Evolutionary conservation across 2,113 vertebrate genomes (phyloP), one percentile per base, ranked within the genome.

Genomic region (Oenanthe oenanthe): DNA sequence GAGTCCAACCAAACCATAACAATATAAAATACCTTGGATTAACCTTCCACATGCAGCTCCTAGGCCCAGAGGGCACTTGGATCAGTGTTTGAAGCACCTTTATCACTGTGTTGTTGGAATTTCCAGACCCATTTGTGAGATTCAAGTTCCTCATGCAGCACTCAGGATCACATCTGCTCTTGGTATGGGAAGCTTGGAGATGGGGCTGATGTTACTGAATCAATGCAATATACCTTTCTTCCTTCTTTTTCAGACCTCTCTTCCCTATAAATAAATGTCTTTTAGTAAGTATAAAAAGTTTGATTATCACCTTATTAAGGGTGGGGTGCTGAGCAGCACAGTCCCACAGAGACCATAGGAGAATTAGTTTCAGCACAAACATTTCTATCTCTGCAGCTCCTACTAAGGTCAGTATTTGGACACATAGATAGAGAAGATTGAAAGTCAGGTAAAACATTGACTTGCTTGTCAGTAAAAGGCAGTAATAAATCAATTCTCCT

Each of bases 91-190:
- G 73, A 50, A 61, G 15, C 29, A 4, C 43, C 15, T 40, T 8
- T 56, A 22, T 47, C 2, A 0, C 18, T 47, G 29, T 34, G 13
- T 14, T n/a, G 19, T 8, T 72, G 16, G 26, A 75, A 31, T 50
- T 79, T 57, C 22, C 14, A 38, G 28, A 80, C 42, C 28, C 19
- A 3, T 32, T 79, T 61, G 62, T 70, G 61, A 38, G 13, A 20
- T n/a, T 63, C 4, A 18, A 40, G 5, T 36, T 66, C 26, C 22
- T 8, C 1, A 0, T 13, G 4, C 3, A 42, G 5, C 9, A 4
- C 9, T 22, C 18, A n/a, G 25, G 36, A 18, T 28, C 0, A 0
- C 1, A 1, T 26, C 61, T 45, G 2, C 18, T 31, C 5, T 42
- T 17, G 14, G 2, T 8, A 10, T 1, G 24, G 17, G 25, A 76